These are phyloP conservation scores for Patagioenas fasciata DNA, from an alignment of 2,113 vertebrate species.

Conservation along the genomic window DNA sequence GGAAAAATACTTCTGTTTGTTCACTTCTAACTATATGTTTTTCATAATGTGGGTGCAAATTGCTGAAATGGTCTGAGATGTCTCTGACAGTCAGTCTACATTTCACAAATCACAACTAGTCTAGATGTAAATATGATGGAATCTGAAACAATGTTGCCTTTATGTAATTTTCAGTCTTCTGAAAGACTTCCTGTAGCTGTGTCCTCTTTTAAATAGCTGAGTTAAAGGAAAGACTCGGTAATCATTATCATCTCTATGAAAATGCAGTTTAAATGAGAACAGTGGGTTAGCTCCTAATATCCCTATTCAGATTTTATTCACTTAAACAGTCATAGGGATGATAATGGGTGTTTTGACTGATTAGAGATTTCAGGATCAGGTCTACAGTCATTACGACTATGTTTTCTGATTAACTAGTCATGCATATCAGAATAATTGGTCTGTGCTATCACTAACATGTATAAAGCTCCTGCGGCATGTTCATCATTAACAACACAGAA, in stretches of 20 bases:
- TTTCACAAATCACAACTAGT: not conserved
- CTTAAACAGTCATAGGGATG: not conserved
- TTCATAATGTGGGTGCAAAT: not conserved
- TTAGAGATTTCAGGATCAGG: not conserved
- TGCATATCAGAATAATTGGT: conserved; percentile 28
- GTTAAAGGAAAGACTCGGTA: not conserved
- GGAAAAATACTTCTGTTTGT: not conserved
- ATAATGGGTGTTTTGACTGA: conserved; percentile 32
- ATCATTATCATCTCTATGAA: conserved; percentile 16
- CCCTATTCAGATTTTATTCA: not conserved
- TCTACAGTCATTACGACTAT: conserved; percentile 11
- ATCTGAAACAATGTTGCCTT: not conserved
- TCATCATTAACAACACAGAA: not conserved
- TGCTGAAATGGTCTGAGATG: not conserved
- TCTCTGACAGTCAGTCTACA: not conserved
- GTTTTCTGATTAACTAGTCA: conserved; percentile 24
- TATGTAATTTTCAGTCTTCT: not conserved
- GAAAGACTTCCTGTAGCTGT: not conserved
- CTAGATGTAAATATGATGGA: conserved; percentile 34
- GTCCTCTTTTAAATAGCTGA: not conserved
- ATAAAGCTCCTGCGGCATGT: not conserved
- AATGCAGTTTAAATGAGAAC: conserved; percentile 27
- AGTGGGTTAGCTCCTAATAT: not conserved
- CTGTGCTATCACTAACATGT: not conserved
- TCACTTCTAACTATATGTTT: not conserved